Evolutionary conservation across 2,113 vertebrate genomes (phyloP).

Genomic region (Salminus brasiliensis): DNA sequence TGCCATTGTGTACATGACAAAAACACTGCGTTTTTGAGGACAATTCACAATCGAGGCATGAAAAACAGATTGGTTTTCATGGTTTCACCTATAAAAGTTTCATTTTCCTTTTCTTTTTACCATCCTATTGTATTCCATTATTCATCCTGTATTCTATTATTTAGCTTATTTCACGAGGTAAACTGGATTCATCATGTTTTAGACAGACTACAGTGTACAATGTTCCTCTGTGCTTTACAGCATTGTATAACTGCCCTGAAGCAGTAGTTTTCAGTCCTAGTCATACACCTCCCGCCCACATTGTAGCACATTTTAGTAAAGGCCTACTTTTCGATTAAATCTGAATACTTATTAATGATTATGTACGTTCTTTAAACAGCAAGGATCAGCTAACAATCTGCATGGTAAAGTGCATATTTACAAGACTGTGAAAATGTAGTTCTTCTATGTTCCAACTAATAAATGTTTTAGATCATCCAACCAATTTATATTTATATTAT

Average conservation of each 20-base stretch:
- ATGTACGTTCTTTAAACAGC: too few relatives aligned
- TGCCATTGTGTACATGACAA: neutral
- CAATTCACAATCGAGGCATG: neutral
- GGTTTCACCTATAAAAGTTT: neutral
- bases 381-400: too few relatives aligned
- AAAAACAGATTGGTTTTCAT: neutral
- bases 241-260: neutral
- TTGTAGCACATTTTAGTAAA: neutral
- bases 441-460: too few relatives aligned
- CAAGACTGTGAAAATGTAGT: too few relatives aligned
- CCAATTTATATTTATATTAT: too few relatives aligned
- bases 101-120: neutral
- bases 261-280: neutral
- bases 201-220: neutral
- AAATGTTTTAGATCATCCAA: too few relatives aligned
- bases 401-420: too few relatives aligned
- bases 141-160: neutral
- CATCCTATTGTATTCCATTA: neutral
- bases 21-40: too few relatives aligned
- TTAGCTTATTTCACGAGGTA: too few relatives aligned
- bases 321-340: neutral
- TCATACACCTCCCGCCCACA: neutral
- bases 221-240: neutral
- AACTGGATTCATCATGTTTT: neutral
- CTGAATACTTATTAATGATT: too few relatives aligned